Evolutionary conservation across 2,113 vertebrate genomes (phyloP), one percentile per base, ranked within the genome.

Genomic region (Colius striatus): DNA sequence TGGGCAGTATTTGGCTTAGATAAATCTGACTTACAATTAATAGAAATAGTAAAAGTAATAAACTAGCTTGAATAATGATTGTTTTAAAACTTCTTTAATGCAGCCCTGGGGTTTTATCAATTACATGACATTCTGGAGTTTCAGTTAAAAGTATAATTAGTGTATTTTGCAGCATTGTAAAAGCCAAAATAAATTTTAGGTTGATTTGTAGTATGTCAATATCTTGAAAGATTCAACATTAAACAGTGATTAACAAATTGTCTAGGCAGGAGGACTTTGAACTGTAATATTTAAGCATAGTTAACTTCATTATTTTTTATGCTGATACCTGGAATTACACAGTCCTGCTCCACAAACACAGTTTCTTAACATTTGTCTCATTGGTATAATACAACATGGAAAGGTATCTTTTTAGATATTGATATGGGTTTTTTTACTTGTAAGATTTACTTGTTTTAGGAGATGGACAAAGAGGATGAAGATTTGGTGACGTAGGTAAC

Each of bases 81-180:
- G 38, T 7, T 65, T 83, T 27, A 2, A 68, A 76, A 16, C 2
- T 0, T 12, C 3, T 16, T 1, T 21, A 5, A 12, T 26, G 34
- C 1, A 1, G 4, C 41, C 29, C 6, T 43, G 41, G 20, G 5
- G 7, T 30, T 76, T 71, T 72, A 19, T 9, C 22, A 43, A 4
- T 23, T 72, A 12, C 17, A 10, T n/a, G 14, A 3, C 20, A 1
- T 10, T 51, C 30, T 16, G 10, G 27, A 43, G 12, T 66, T 89
- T 17, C 26, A 36, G 13, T 72, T 88, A 43, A 30, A 54, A 43
- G 50, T 55, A 5, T 43, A 41, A 58, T 29, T 30, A 25, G 9
- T 16, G 3, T 36, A 5, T 53, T 83, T 26, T 80, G 17, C 13
- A 63, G 34, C 16, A 10, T 2, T 89, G n/a, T 26, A 71, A 57